These are phyloP conservation scores for Sciurus niger DNA, from an alignment of 2,113 vertebrate genomes.

Conservation along the genomic window DNA sequence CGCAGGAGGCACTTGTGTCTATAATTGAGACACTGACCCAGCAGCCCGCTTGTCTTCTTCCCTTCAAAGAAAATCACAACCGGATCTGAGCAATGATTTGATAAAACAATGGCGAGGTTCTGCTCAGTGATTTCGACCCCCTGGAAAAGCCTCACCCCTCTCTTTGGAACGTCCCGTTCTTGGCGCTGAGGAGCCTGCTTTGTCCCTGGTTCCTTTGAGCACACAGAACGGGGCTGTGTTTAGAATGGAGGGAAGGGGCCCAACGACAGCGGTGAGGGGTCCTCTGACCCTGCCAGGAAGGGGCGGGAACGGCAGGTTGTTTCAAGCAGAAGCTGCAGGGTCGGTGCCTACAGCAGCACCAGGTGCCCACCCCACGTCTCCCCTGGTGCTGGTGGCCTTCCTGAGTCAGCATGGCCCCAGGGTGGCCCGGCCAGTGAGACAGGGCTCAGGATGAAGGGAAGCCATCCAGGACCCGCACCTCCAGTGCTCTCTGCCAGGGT, in stretches of 20 bases:
- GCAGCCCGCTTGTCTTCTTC: constrained; percentile 60
- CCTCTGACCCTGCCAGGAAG: background rate
- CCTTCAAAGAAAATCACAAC: constrained; percentile 74
- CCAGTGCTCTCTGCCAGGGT: fast-evolving
- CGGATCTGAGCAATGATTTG: constrained; percentile 73
- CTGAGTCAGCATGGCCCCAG: fast-evolving
- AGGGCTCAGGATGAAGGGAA: background rate
- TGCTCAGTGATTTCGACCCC: constrained; percentile 41
- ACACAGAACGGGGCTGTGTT: background rate
- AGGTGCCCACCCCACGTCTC: too few relatives aligned
- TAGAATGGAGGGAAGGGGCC: background rate
- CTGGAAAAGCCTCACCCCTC: constrained; percentile 9
- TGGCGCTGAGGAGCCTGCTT: background rate
- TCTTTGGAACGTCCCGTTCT: constrained; percentile 54
- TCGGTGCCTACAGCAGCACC: fast-evolving
- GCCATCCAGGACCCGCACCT: fast-evolving
- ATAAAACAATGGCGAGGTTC: constrained; percentile 10
- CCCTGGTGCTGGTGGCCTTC: background rate
- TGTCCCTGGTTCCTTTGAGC: background rate
- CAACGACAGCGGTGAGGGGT: fast-evolving
- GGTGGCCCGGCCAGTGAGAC: background rate
- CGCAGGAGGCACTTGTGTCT: background rate
- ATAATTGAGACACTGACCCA: background rate
- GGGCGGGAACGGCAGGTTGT: too few relatives aligned
- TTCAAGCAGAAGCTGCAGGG: fast-evolving